A percentile compares a stretch with the other conserved stretches of the same genome.
Evolutionary conservation across 2,797 vertebrate species (phyloP).

Genomic region (Psittacula derbiana): DNA sequence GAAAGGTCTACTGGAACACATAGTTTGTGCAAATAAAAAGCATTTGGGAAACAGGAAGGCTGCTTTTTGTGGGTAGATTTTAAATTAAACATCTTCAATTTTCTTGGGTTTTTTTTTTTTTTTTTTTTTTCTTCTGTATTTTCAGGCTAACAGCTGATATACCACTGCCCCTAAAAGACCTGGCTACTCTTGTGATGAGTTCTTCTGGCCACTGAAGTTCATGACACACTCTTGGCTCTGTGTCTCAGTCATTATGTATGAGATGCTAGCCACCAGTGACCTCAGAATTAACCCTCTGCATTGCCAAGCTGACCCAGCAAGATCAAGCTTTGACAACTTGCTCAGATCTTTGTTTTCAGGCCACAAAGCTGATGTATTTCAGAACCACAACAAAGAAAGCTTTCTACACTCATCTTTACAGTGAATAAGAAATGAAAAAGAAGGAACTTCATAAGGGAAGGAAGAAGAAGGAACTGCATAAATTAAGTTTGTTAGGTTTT

Average conservation of each 20-base stretch:
- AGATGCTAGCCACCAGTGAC: not conserved
- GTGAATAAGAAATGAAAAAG: not conserved
- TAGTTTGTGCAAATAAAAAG: not conserved
- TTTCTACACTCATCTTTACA: accelerated
- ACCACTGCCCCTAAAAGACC: not conserved
- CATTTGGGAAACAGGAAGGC: not conserved
- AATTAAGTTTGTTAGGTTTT: not conserved
- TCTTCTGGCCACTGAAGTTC: not conserved
- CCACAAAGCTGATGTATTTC: not conserved
- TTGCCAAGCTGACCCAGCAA: not conserved
- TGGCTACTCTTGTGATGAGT: not conserved
- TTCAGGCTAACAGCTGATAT: not conserved
- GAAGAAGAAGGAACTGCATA: not conserved
- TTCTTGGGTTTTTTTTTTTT: accelerated
- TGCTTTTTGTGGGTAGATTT: not conserved
- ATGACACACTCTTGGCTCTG: not conserved
- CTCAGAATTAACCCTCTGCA: not conserved
- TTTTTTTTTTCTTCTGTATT: not conserved
- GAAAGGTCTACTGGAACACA: not conserved
- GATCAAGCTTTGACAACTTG: not conserved
- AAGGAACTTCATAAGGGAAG: not conserved
- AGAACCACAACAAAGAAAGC: not conserved
- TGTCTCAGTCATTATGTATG: not conserved
- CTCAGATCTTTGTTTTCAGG: not conserved
- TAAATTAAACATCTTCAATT: not conserved